Evolutionary conservation across 1,140 invertebrate genomes (phyloP), one percentile per base, ranked within the genome.

Genomic region (Metaphire vulgaris): DNA sequence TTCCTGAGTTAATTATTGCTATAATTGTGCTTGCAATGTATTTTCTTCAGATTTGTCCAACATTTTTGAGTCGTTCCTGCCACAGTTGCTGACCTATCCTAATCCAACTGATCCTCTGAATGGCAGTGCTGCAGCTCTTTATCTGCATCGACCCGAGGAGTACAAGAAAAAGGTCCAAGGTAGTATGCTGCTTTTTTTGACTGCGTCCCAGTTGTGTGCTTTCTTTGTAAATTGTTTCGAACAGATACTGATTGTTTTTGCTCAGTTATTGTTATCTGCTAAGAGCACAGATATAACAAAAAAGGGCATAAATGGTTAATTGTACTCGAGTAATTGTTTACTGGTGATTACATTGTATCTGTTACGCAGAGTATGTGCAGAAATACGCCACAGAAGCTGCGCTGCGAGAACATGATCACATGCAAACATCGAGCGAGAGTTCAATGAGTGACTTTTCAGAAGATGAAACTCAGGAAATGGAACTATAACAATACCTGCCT

Each of bases 41-140:
- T n/a, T n/a, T n/a, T n/a, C n/a, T n/a, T 66, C 89, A 95, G 97
- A 99, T 90, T 88, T 99, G 80, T 96, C 95, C 77, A 99, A 99
- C 89, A 99, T 99, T 81, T 99, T 99, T 88, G 97, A 99, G 87
- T 97, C 96, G 81, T 99, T 99, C 89, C 90, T 99, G 85, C 98
- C 98, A 77, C 98, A 99, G 88, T 89, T 99, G 83, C 89, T 99
- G 82, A 97, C 96, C 82, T 99, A 91, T 82, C 98, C 98, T n/a
- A 99, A 99, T 89, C 97, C 98, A 74, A 97, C 97, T 79, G 98
- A 98, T 88, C 98, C 98, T 30, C 87, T 99, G 65, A 99, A 99
- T 88, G 96, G 97, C 64, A 97, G 99, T 87, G 98, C 98, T 76
- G 98, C 98, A 75, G 95, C 97, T 56, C 92, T 99, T 91, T 99